A percentile compares a stretch with the other conserved stretches of the same genome.
These are phyloP conservation scores for Sebastolobus alascanus DNA, from an alignment of 2,797 vertebrate species.

Conservation along the genomic window DNA sequence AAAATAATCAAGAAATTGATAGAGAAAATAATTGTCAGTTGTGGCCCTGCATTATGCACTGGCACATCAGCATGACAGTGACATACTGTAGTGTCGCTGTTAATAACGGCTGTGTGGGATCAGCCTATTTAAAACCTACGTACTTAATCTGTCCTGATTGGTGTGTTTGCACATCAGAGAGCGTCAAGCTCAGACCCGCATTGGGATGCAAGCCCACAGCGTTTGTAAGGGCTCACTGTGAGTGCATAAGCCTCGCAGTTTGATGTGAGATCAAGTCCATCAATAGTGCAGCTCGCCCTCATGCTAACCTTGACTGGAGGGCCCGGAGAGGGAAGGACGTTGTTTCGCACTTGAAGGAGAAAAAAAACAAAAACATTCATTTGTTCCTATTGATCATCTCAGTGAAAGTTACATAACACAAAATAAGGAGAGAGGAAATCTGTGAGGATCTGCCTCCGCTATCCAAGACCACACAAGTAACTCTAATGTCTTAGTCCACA, in stretches of 20 bases:
- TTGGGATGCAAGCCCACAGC: conserved; percentile 67
- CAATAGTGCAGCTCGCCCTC: conserved; percentile 60
- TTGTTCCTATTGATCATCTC: conserved; percentile 48
- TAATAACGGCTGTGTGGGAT: conserved; percentile 53
- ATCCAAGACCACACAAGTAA: conserved; percentile 31
- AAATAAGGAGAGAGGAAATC: conserved; percentile 18
- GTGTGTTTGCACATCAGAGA: conserved; percentile 51
- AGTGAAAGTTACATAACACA: conserved; percentile 33
- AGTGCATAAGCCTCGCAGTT: conserved; percentile 63
- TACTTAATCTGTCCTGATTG: conserved; percentile 66
- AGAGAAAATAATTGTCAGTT: neutral
- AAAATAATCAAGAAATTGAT: neutral
- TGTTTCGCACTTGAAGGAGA: conserved; percentile 11
- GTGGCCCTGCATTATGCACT: conserved; percentile 4
- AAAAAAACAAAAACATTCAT: conserved; percentile 29
- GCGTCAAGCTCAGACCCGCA: conserved; percentile 54
- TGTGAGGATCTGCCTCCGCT: neutral
- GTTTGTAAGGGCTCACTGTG: conserved; percentile 42
- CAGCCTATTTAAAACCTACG: conserved; percentile 52
- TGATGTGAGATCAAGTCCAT: conserved; percentile 75
- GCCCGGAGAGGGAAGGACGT: conserved; percentile 26
- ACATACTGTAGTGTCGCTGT: conserved; percentile 24
- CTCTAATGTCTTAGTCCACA: conserved; percentile 38
- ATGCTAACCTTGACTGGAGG: conserved; percentile 62
- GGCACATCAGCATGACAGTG: conserved; percentile 20